These are phyloP conservation scores for Calliphora vicina DNA, from an alignment of 1,140 invertebrate species.

Conservation along the genomic window DNA sequence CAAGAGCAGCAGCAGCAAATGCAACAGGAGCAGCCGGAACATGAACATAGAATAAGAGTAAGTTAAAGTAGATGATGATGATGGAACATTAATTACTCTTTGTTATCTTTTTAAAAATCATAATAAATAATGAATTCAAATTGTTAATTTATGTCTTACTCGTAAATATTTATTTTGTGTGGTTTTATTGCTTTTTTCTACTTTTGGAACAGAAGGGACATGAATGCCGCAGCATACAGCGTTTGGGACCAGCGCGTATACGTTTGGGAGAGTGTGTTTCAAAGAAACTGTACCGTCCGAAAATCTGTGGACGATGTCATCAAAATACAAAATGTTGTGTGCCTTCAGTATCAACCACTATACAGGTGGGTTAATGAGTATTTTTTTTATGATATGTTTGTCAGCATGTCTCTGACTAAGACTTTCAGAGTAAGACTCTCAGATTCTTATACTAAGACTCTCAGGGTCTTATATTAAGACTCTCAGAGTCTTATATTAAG, in stretches of 20 bases:
- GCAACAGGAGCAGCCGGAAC: constrained; percentile 42
- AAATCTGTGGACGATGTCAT: constrained; percentile 70
- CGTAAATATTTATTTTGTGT: not conserved
- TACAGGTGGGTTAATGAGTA: constrained; percentile 65
- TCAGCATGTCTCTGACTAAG: no score
- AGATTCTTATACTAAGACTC: no score
- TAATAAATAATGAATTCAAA: not conserved
- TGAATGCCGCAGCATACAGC: constrained; percentile 72
- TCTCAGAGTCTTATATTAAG: no score
- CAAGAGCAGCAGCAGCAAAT: constrained; percentile 28
- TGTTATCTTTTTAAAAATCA: not conserved
- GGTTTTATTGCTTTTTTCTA: not conserved
- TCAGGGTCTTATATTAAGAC: no score
- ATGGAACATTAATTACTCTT: not conserved
- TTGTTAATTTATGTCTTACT: not conserved
- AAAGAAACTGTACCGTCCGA: constrained; percentile 69
- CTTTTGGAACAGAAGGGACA: constrained; percentile 67
- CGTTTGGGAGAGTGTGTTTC: constrained; percentile 71
- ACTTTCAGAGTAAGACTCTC: no score
- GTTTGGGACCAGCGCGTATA: constrained; percentile 66
- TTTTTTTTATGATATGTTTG: no score
- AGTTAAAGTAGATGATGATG: constrained; percentile 41
- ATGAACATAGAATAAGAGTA: constrained; percentile 59
- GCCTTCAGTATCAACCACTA: constrained; percentile 69
- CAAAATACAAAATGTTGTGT: constrained; percentile 66